Evolutionary conservation across 2,797 vertebrate species (phyloP).

Genomic region (Sebastiscus tertius): DNA sequence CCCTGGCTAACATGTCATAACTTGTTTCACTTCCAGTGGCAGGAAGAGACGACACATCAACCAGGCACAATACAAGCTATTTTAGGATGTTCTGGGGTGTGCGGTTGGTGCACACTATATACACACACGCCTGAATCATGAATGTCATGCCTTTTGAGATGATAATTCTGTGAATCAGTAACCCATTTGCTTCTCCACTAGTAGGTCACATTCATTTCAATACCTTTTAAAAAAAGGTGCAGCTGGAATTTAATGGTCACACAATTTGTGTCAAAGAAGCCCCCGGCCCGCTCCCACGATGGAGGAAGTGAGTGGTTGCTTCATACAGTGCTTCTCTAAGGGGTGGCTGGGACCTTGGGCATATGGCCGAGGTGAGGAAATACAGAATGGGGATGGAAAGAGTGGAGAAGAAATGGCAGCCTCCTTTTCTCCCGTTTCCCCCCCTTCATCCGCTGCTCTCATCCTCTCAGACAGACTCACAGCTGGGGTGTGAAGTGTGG

Average conservation of each 20-base stretch:
- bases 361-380: slow-evolving; percentile 34
- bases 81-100: slow-evolving; percentile 44
- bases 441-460: slow-evolving; percentile 21
- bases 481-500: slow-evolving; percentile 67
- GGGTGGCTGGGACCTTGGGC: slow-evolving; percentile 41
- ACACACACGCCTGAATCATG: slow-evolving; percentile 34
- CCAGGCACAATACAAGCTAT: slow-evolving; percentile 52
- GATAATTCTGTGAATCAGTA: slow-evolving; percentile 25
- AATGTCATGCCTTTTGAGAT: slow-evolving; percentile 39
- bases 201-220: slow-evolving; percentile 17
- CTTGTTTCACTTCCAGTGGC: slow-evolving; percentile 59
- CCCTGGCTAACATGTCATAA: slow-evolving; percentile 60
- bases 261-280: slow-evolving; percentile 26
- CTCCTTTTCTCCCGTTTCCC: slow-evolving; percentile 6
- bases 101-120: not conserved
- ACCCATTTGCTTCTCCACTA: slow-evolving; percentile 1
- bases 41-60: slow-evolving; percentile 55
- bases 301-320: slow-evolving; percentile 45
- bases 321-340: slow-evolving; percentile 29
- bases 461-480: slow-evolving; percentile 59
- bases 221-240: slow-evolving; percentile 22
- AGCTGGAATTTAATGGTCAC: slow-evolving; percentile 46
- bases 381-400: slow-evolving; percentile 23
- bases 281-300: not conserved
- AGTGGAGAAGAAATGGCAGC: slow-evolving; percentile 28